Evolutionary conservation across 2,113 vertebrate species (phyloP).

Genomic region (Myxocyprinus asiaticus): DNA sequence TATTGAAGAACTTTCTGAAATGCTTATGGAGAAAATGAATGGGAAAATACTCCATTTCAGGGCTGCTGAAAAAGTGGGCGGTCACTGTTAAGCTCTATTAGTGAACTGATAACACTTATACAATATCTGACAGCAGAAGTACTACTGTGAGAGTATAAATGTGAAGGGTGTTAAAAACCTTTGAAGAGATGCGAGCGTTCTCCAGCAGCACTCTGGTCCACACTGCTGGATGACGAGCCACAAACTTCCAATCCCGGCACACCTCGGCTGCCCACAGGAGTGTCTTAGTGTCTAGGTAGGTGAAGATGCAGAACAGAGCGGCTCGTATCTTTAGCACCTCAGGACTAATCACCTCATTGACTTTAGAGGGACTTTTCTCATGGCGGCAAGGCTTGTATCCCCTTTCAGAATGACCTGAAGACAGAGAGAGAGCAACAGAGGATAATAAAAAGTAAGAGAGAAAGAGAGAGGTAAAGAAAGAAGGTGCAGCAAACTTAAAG

Average conservation of each 20-base stretch:
- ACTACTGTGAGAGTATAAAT: too few relatives aligned
- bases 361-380: constrained; percentile 86
- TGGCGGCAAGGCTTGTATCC: constrained; percentile 74
- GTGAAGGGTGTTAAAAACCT: constrained; percentile 69
- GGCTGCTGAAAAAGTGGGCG: too few relatives aligned
- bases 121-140: too few relatives aligned
- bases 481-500: too few relatives aligned
- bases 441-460: background rate
- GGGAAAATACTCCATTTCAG: too few relatives aligned
- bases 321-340: constrained; percentile 97
- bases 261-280: constrained; percentile 89
- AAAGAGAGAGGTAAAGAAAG: background rate
- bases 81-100: too few relatives aligned
- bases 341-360: constrained; percentile 94
- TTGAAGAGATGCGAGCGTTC: constrained; percentile 93
- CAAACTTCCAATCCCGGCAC: constrained; percentile 95
- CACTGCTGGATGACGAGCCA: constrained; percentile 92
- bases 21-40: too few relatives aligned
- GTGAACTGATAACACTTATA: too few relatives aligned
- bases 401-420: constrained; percentile 58
- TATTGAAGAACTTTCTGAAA: too few relatives aligned
- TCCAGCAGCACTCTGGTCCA: constrained; percentile 96
- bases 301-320: constrained; percentile 97
- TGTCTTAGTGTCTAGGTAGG: constrained; percentile 95
- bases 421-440: background rate